Evolutionary conservation across 2,888 invertebrate genomes (phyloP), one percentile per base, ranked within the genome.

Genomic region (Gortyna flavago): DNA sequence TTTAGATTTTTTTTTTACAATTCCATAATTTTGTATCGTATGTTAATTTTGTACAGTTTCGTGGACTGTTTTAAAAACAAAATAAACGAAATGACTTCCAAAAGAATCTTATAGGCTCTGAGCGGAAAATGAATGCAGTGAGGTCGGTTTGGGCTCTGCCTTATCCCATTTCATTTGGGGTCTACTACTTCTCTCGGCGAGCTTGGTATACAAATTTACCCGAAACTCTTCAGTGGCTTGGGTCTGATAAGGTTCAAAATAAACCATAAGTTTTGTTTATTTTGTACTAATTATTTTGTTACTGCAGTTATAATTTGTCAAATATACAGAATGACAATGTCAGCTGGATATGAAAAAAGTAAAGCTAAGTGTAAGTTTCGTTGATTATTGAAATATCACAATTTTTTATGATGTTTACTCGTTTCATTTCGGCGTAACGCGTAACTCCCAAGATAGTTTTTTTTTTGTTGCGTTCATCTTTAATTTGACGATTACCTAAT

Each of bases 341-440:
- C 77, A 77, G 66, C 54, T 80, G 62, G 35, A 72, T 70, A 70
- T 62, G 29, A 72, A 72, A 69, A 65, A 66, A 11, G 32, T 77
- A 67, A 77, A 72, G 64, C 32, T 77, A 80, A 83, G 77, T 57
- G 72, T 75, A 83, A 79, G 70, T 66, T 66, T 72, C 68, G 51
- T 64, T 69, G 48, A 62, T 66, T 78, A 66, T 72, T 83, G 32
- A 67, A 83, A 79, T 76, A 76, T 66, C 66, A 66, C 54, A 73
- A 18, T 75, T 51, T 67, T 13, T 32, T n/a, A 35, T 18, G 7
- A 77, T 35, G 25, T 61, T 21, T n/a, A 48, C 48, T 72, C 29
- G 35, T 79, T 79, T 79, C 2, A 79, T 72, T 79, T 79, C 18
- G 25, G 32, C 29, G 61, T 66, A 16, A 65, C 11, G 51, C n/a